Conservation (phyloP, 1,140 invertebrate species). For the Sesamia nonagrioides region DNA sequence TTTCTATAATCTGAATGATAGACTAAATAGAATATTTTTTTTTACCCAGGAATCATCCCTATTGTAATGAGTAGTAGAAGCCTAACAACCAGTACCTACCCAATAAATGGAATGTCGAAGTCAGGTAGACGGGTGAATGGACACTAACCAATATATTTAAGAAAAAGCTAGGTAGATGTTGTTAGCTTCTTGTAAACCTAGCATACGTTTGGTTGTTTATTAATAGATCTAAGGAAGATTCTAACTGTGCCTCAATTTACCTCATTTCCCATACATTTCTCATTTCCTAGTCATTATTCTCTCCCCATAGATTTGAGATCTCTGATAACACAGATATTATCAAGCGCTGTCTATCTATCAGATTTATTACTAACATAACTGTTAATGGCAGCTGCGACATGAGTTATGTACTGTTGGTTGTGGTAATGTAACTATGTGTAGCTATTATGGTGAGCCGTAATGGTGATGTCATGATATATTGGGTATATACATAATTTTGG, state of each 20-base stretch:
- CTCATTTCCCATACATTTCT: conserved; percentile 16
- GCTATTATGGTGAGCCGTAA: neutral
- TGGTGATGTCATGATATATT: conserved; percentile 24
- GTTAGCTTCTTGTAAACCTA: too few species aligned
- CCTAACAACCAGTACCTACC: too few species aligned
- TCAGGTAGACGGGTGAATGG: too few species aligned
- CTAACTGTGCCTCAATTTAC: neutral
- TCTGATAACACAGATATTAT: conserved; percentile 46
- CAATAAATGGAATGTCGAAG: too few species aligned
- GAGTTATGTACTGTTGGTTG: conserved; percentile 39
- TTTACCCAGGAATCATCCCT: too few species aligned
- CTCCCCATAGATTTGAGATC: conserved; percentile 21
- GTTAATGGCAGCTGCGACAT: conserved; percentile 44
- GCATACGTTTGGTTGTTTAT: neutral
- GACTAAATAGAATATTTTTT: too few species aligned
- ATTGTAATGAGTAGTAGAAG: too few species aligned
- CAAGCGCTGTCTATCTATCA: conserved; percentile 38
- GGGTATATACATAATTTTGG: too few species aligned
- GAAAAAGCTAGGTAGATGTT: too few species aligned
- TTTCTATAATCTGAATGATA: too few species aligned
- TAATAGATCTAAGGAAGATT: neutral
- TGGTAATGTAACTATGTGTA: conserved; percentile 4
- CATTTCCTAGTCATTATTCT: conserved; percentile 35
- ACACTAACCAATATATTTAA: too few species aligned
- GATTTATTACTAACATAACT: conserved; percentile 48